Base-by-base conservation (phyloP, 1,140 invertebrate genomes). In the Drosophila sturtevanti region DNA sequence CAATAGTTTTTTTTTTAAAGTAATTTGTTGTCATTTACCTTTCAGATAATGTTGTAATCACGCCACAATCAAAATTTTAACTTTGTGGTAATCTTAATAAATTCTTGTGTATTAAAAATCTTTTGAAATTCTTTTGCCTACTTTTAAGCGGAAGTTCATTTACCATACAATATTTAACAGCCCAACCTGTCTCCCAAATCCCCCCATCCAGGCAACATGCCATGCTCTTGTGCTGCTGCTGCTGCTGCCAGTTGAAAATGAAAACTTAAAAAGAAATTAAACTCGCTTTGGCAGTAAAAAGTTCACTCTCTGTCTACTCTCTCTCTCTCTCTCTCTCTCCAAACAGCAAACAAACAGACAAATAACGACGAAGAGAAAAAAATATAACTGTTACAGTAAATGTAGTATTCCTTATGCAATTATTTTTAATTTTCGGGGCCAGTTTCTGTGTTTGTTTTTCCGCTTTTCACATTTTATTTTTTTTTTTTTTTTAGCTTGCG, bases 341-440 rank as follows among this genome's bases (percentile, higher is more conserved):
- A n/a, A n/a, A 11, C 34, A 27, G 18, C 7, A 31, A 67, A 37
- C 56, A 38, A 61, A 38, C 59, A 61, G 59, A 16, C 7, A 22
- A 18, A 58, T 14, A 37, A 14, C 55, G 5, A 12, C 18, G 18
- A 35, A 58, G 5, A 7, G 24, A 62, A 48, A 62, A 31, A 22
- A 21, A 59, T 16, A 16, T 54, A 21, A 44, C 58, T 67, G 52
- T 31, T 27, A 64, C 44, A 73, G 58, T 63, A 62, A 72, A 70
- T 76, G 51, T 69, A 60, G 21, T 55, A 67, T 65, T 77, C 76
- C 67, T 70, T 35, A 70, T 67, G 61, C 63, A 84, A 84, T 82
- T 76, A 79, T 79, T 79, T 76, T 79, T 76, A 82, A 84, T 86
- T 86, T 86, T 56, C 37, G 24, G 10, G 35, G 61, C 16, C 67